Conservation (phyloP, 2,113 vertebrate genomes). For the Cinclus mexicanus region DNA sequence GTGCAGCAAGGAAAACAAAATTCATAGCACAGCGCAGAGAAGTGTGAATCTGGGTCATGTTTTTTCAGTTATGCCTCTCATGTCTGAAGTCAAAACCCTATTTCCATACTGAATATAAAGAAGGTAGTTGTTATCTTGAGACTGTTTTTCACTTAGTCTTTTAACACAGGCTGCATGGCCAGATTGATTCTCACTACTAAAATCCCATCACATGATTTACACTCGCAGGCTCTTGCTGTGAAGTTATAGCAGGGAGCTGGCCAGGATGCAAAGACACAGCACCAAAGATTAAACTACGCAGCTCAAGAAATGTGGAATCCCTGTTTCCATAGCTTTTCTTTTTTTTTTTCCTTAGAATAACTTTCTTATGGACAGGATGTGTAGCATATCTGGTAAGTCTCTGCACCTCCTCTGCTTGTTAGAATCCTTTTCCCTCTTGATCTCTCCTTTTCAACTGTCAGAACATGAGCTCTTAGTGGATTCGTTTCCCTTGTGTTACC, state of each 20-base stretch:
- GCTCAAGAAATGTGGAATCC: background rate
- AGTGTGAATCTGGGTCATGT: constrained; percentile 27
- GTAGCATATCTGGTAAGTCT: background rate
- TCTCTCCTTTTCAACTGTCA: background rate
- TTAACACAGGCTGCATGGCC: background rate
- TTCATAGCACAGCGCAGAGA: background rate
- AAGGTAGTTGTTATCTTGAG: background rate
- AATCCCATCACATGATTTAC: background rate
- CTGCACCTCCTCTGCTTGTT: background rate
- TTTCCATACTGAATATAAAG: background rate
- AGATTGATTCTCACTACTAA: background rate
- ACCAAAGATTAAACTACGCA: rapidly evolving
- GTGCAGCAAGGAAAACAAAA: constrained; percentile 10
- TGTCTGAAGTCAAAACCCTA: background rate
- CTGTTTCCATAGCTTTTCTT: background rate
- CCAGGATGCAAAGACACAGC: background rate
- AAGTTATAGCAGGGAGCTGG: background rate
- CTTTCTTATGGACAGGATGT: background rate
- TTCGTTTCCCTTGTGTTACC: background rate
- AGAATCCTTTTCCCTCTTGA: background rate
- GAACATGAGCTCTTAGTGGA: background rate
- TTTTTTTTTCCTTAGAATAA: background rate
- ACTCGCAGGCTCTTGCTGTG: background rate
- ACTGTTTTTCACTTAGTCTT: background rate
- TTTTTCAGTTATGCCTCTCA: constrained; percentile 23